Base-by-base conservation (phyloP, 2,888 invertebrate species). In the Hyposoter dolosus region DNA sequence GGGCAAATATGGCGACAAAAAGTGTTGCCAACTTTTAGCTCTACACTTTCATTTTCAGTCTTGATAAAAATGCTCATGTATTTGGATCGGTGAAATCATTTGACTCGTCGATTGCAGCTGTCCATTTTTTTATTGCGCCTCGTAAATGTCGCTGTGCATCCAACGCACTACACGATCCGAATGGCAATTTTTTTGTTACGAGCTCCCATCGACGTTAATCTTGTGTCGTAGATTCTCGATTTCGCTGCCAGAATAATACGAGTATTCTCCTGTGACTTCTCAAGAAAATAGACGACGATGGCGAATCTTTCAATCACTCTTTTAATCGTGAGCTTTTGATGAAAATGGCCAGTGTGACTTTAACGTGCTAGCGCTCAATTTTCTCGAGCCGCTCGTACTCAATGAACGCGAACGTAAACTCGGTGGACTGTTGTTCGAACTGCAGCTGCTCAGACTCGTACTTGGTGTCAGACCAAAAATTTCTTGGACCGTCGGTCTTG, bases 381-480 rank as follows among this genome's bases (percentile, higher is more conserved):
- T 94, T 76, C 92, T 91, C 56, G 92, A 88, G 19, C 93, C 93
- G 32, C 94, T 93, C 32, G 93, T 94, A 86, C 94, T 94, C 68
- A 93, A 89, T 0, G 94, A 94, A 23, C 94, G 92, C 43, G 94
- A 94, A 79, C 94, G 91, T 85, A 94, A 92, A 84, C 94, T 94
- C 43, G 93, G 92, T 19, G 93, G 91, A 86, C 94, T 94, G 76
- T 93, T 93, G 1, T 50, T 69, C n/a, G 94, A 94, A 69, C 94
- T 93, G 87, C 94, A 94, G 72, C 94, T 94, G 88, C 94, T 94
- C 35, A 94, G 90, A 88, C 94, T 94, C 6, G 94, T 94, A 53
- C 94, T 94, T 15, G 94, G 94, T 60, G 94, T 94, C 69, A 95
- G 92, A 71, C 94, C 94, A 88, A 95, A 95, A 60, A 95, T 94